Conservation (phyloP, 2,113 vertebrate species). For the Megatriorchis doriae region DNA sequence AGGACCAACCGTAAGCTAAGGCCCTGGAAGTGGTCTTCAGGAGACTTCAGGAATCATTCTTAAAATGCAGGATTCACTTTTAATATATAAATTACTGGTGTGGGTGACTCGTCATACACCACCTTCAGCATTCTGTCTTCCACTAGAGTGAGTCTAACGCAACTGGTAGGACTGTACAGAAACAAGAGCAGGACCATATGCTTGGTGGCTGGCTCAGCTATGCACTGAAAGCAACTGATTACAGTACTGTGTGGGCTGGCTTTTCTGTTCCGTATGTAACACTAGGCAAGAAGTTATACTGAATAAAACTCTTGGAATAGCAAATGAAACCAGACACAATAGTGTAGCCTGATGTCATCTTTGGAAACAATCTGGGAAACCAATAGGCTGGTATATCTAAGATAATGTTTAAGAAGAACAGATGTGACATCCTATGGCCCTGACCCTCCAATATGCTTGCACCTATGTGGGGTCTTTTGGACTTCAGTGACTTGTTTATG, state of each 20-base stretch:
- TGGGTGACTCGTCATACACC: neutral
- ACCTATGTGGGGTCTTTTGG: fast-evolving
- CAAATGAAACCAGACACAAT: neutral
- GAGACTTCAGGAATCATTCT: neutral
- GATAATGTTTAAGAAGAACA: neutral
- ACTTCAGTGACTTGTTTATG: neutral
- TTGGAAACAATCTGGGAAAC: neutral
- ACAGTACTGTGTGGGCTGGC: neutral
- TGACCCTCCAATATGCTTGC: neutral
- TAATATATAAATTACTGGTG: neutral
- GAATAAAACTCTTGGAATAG: neutral
- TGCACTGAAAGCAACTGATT: neutral
- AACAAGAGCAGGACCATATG: neutral
- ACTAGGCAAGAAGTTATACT: neutral
- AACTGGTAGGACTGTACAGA: neutral
- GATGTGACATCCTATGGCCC: neutral
- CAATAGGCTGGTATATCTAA: neutral
- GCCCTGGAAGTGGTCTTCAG: neutral
- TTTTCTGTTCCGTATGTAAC: neutral
- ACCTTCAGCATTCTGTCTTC: neutral
- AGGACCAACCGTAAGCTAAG: neutral
- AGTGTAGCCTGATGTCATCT: neutral
- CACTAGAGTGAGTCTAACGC: neutral
- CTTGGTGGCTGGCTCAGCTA: neutral
- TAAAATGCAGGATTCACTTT: neutral